phyloP scores from a whole-genome alignment of 2,113 vertebrate genomes.

The Suncus etruscus region DNA sequence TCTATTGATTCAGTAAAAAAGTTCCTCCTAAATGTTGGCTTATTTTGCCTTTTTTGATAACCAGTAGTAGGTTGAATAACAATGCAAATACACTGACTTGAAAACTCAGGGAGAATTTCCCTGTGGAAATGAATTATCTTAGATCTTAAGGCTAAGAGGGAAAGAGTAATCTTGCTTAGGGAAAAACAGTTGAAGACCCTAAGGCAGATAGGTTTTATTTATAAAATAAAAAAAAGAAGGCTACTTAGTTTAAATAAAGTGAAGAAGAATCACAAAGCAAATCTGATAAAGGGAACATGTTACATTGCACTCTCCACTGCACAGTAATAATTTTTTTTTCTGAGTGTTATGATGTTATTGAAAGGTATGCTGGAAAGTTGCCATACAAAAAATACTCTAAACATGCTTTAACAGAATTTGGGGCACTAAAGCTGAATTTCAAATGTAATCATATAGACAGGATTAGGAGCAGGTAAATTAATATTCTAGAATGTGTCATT shows the following conservation, averaged over 20 bases:
- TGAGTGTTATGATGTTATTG: background rate
- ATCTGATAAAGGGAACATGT: background rate
- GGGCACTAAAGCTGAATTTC: background rate
- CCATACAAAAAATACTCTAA: background rate
- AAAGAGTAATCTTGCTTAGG: background rate
- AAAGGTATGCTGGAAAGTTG: background rate
- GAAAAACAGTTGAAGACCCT: background rate
- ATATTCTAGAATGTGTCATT: background rate
- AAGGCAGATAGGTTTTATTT: background rate
- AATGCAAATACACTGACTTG: background rate
- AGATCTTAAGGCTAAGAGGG: background rate
- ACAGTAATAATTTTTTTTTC: background rate
- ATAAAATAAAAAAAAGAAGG: background rate
- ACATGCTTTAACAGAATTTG: background rate
- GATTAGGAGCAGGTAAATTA: background rate
- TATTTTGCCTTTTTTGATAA: background rate
- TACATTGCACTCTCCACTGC: background rate
- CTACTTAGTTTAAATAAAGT: background rate
- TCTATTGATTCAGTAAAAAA: too few species aligned
- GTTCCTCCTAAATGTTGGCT: background rate
- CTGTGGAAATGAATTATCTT: background rate
- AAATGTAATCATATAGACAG: background rate
- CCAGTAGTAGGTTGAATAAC: background rate
- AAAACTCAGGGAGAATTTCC: background rate
- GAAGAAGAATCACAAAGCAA: background rate